phyloP scores from a whole-genome alignment of 2,113 vertebrate species.

The Prinia subflava region DNA sequence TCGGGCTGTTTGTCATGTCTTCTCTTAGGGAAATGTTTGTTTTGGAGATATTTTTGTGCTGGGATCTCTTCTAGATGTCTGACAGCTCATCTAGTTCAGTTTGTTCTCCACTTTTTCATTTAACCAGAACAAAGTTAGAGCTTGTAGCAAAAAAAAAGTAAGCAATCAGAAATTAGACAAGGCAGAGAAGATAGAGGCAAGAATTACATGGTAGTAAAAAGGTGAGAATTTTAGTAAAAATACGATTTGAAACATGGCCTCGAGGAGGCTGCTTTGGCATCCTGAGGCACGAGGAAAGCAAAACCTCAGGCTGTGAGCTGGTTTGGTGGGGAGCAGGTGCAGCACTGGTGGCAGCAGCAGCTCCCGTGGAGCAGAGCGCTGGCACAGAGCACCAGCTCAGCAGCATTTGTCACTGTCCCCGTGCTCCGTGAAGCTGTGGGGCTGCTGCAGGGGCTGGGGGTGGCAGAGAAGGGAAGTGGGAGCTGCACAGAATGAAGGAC shows the following conservation, averaged over 20 bases:
- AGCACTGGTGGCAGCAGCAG: not conserved
- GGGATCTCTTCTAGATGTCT: not conserved
- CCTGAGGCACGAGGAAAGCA: not conserved
- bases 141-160: not conserved
- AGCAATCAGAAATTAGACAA: not conserved
- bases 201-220: not conserved
- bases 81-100: not conserved
- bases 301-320: not conserved
- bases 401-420: not conserved
- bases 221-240: not conserved
- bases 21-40: not conserved
- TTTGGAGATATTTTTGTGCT: not conserved
- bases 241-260: not conserved
- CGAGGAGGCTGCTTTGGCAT: not conserved
- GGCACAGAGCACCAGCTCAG: not conserved
- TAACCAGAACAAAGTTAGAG: not conserved
- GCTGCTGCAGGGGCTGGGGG: not conserved
- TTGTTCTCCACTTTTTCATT: not conserved
- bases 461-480: not conserved
- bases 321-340: not conserved
- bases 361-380: fast-evolving
- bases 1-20: not conserved
- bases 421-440: not conserved
- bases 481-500: not conserved
- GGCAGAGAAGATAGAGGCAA: not conserved